These are phyloP conservation scores for Podiceps cristatus DNA, from an alignment of 2,113 vertebrate species.

Conservation along the genomic window DNA sequence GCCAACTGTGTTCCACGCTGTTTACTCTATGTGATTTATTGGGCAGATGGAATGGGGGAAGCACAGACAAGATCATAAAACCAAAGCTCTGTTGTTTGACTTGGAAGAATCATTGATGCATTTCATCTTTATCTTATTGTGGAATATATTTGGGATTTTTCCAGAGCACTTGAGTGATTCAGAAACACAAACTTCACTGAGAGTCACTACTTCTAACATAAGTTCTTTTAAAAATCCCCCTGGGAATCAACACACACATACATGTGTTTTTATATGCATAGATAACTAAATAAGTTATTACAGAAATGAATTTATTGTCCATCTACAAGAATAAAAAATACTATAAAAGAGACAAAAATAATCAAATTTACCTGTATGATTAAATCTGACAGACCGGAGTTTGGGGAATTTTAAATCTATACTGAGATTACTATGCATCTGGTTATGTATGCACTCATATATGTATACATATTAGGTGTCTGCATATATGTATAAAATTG, in stretches of 20 bases:
- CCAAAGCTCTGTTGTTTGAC: constrained; percentile 33
- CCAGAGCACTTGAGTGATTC: not conserved
- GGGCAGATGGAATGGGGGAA: constrained; percentile 59
- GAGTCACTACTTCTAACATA: not conserved
- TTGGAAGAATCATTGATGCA: constrained; percentile 38
- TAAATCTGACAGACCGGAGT: not conserved
- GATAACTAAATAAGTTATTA: not conserved
- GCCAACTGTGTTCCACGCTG: not conserved
- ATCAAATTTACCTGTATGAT: not conserved
- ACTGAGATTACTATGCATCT: not conserved
- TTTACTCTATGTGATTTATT: constrained; percentile 51
- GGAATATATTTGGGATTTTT: constrained; percentile 18
- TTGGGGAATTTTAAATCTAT: not conserved
- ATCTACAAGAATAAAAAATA: not conserved
- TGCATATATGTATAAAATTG: not conserved
- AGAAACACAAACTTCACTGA: not conserved
- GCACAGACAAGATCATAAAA: constrained; percentile 34
- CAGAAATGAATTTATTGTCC: not conserved
- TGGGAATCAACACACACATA: not conserved
- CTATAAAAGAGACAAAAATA: not conserved
- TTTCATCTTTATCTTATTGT: constrained; percentile 8
- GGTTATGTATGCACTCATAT: not conserved
- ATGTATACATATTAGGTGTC: not conserved
- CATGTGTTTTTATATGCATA: not conserved
- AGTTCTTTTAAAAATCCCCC: not conserved